Evolutionary conservation across 2,888 invertebrate genomes (phyloP).

Genomic region (Laothoe populi): DNA sequence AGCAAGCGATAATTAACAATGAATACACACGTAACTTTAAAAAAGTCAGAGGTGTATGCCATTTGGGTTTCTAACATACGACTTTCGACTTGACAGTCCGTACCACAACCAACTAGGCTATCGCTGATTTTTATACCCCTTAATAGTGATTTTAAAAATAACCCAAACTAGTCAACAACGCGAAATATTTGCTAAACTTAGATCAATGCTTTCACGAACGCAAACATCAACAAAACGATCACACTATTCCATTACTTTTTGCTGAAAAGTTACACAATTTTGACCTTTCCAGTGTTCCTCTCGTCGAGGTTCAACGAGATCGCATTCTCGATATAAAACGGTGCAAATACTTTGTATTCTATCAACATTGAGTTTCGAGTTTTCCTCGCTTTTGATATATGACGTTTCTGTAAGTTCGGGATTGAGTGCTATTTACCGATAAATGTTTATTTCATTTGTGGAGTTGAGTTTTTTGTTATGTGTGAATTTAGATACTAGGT

Average conservation of each 20-base stretch:
- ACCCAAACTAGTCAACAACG: neutral
- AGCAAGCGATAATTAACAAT: no score
- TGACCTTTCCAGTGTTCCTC: constrained; percentile 26
- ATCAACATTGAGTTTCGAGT: constrained; percentile 17
- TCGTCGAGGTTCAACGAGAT: neutral
- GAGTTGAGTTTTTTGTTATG: neutral
- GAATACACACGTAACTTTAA: no score
- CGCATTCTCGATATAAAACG: constrained; percentile 23
- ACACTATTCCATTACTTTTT: constrained; percentile 30
- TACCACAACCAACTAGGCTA: no score
- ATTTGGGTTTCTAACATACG: no score
- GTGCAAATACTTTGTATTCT: constrained; percentile 20
- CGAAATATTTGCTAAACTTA: neutral
- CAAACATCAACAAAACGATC: constrained; percentile 19
- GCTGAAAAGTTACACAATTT: constrained; percentile 29
- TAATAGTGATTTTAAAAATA: neutral
- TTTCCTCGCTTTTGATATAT: constrained; percentile 16
- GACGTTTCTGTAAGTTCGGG: constrained; percentile 2
- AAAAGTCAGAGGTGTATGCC: no score
- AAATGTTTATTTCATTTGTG: neutral
- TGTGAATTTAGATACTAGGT: no score
- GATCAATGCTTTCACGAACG: constrained; percentile 13
- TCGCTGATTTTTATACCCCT: no score
- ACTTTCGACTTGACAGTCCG: no score
- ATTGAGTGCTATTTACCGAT: constrained; percentile 4